These are phyloP conservation scores for Petrosia ficiformis DNA, from an alignment of 37 sponge, comb jelly and placozoan genomes.

Conservation along the genomic window DNA sequence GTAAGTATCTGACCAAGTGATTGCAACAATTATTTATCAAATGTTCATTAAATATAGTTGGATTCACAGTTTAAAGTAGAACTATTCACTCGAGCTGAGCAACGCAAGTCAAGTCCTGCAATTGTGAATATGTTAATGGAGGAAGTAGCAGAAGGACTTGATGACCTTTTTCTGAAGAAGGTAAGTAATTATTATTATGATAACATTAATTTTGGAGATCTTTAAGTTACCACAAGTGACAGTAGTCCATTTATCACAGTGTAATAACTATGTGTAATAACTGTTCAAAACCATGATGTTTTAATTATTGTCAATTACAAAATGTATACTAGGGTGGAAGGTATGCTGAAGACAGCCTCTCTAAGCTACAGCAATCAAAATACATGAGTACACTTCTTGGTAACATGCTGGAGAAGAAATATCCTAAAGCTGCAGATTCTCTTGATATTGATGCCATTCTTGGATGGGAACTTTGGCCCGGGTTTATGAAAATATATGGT, in stretches of 20 bases:
- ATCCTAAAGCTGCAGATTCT: conserved; percentile 1
- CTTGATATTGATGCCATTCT: conserved; percentile 26
- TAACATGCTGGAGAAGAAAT: conserved; percentile 15
- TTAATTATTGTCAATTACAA: too few species aligned
- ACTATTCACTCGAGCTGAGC: conserved; percentile 8
- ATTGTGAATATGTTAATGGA: conserved; percentile 14
- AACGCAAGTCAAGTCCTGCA: not conserved
- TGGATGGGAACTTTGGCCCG: conserved; percentile 46
- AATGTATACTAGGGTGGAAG: not conserved
- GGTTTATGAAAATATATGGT: conserved; percentile 40
- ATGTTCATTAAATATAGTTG: too few species aligned
- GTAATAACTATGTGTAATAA: too few species aligned
- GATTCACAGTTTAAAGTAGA: not conserved
- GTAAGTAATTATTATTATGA: not conserved
- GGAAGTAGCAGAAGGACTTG: not conserved
- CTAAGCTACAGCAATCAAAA: not conserved
- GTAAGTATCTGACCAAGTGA: too few species aligned
- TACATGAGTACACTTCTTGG: not conserved
- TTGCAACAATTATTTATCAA: too few species aligned
- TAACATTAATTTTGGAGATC: too few species aligned
- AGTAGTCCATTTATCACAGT: too few species aligned
- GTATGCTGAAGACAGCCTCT: not conserved
- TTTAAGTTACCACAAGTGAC: too few species aligned
- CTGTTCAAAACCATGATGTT: too few species aligned
- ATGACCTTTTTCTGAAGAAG: not conserved